Evolutionary conservation across 2,797 vertebrate species (phyloP).

Genomic region (Eulemur mongoz): DNA sequence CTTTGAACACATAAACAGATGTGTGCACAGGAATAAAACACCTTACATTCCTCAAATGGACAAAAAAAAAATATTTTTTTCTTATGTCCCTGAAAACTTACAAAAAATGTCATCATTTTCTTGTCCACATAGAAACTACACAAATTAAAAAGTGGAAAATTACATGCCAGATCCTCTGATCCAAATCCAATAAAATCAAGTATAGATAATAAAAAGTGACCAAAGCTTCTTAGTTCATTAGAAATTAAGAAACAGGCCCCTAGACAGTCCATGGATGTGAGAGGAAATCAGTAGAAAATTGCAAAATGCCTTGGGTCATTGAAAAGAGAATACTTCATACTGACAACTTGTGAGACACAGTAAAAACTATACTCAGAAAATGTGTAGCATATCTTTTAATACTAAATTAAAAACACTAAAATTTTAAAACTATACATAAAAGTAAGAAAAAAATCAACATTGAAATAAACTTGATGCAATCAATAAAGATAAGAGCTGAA

Average conservation of each 20-base stretch:
- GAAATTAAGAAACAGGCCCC: neutral
- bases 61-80: neutral
- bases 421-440: neutral
- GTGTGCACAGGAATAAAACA: neutral
- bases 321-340: neutral
- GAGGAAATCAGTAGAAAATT: neutral
- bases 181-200: neutral
- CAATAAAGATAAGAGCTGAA: neutral
- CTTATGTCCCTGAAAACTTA: neutral
- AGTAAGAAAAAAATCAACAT: neutral
- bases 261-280: neutral
- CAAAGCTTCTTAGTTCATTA: neutral
- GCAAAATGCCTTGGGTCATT: neutral
- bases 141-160: neutral
- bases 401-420: neutral
- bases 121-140: neutral
- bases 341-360: neutral
- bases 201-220: neutral
- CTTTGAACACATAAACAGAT: neutral
- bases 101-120: neutral
- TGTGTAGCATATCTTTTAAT: neutral
- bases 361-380: neutral
- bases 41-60: neutral
- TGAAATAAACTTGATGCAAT: neutral
- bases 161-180: neutral